These are phyloP conservation scores for Nephrotoma guestfalica DNA, from an alignment of 2,888 invertebrate genomes.

Conservation along the genomic window DNA sequence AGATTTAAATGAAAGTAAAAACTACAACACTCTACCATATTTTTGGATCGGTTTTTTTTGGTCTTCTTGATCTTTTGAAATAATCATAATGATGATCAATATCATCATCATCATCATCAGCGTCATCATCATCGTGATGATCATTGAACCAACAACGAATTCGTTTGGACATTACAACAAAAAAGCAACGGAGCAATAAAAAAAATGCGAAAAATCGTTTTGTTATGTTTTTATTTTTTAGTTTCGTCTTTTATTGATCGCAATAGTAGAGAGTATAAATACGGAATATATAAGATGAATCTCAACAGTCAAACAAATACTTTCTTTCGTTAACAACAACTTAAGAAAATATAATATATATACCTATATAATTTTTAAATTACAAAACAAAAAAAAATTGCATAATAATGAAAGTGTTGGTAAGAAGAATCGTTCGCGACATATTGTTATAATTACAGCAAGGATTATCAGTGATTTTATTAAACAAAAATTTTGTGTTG, in stretches of 20 bases:
- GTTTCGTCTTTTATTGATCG: not conserved
- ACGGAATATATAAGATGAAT: not conserved
- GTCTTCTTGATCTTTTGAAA: not conserved
- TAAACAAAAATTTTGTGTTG: not conserved
- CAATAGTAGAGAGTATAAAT: slow-evolving; percentile 3
- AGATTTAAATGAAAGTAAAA: not conserved
- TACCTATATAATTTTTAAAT: not conserved
- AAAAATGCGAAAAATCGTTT: slow-evolving; percentile 12
- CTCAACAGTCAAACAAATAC: not conserved
- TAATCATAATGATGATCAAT: not conserved
- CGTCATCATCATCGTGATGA: not conserved
- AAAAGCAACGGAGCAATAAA: slow-evolving; percentile 11
- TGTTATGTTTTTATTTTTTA: not conserved
- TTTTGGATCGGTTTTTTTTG: not conserved
- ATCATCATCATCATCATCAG: not conserved
- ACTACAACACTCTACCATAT: not conserved
- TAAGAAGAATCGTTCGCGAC: slow-evolving; percentile 21
- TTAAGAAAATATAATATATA: not conserved
- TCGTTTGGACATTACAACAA: slow-evolving; percentile 12
- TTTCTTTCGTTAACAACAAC: slow-evolving; percentile 5
- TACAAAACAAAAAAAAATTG: not conserved
- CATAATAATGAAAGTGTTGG: slow-evolving; percentile 33
- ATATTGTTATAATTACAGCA: not conserved
- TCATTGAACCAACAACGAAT: not conserved
- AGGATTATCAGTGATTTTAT: slow-evolving; percentile 4